Conservation (phyloP, 92 coral and sea anemone genomes). For the Epizoanthus fatuus region DNA sequence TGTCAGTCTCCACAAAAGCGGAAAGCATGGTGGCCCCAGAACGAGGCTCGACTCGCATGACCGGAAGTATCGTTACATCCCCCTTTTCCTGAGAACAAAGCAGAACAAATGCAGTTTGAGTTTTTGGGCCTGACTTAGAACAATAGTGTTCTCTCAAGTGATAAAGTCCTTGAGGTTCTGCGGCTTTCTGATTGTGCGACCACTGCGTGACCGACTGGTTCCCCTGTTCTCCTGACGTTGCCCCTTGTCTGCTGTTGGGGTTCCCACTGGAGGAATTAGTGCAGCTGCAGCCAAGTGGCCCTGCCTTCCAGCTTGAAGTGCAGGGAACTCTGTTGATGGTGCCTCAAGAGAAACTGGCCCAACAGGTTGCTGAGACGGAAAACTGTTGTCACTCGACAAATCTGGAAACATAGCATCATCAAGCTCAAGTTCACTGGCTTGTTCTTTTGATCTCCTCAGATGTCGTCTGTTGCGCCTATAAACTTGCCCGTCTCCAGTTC, state of each 20-base stretch:
- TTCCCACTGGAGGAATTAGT: background rate
- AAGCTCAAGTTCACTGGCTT: background rate
- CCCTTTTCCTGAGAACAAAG: background rate
- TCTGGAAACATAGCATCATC: background rate
- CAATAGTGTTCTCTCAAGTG: background rate
- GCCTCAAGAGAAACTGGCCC: background rate
- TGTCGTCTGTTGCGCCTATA: slow-evolving; percentile 13
- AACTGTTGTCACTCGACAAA: background rate
- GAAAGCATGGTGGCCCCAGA: background rate
- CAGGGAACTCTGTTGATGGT: background rate
- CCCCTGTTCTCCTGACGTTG: background rate
- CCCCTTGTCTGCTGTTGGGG: background rate
- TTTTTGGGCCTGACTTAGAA: background rate
- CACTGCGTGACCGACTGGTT: background rate
- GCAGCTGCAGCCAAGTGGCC: background rate
- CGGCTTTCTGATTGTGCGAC: background rate
- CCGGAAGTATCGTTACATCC: background rate
- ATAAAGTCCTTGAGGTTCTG: background rate
- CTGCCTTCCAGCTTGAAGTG: background rate
- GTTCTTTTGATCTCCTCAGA: slow-evolving; percentile 40
- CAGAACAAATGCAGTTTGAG: background rate
- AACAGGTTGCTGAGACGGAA: background rate
- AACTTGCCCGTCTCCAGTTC: slow-evolving; percentile 41
- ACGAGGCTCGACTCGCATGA: background rate
- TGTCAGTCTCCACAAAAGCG: background rate